phyloP scores from a whole-genome alignment of 2,888 invertebrate species.

The Rhaphigaster nebulosa region DNA sequence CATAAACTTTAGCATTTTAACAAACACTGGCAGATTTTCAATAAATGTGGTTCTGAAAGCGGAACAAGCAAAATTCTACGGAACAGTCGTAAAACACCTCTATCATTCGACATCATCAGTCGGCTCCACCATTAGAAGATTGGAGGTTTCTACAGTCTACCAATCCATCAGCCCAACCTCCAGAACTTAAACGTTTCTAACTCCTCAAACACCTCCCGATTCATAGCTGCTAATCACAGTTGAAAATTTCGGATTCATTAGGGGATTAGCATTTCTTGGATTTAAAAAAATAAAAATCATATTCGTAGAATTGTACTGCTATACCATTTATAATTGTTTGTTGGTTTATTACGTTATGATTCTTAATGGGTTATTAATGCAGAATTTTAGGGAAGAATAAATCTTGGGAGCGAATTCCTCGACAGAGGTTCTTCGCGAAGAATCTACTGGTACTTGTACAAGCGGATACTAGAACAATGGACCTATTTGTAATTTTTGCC shows the following conservation, averaged over 20 bases:
- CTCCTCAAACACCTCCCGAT: neutral
- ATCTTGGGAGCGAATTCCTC: no score
- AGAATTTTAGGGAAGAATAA: no score
- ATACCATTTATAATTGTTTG: no score
- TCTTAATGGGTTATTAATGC: no score
- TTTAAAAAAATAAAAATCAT: no score
- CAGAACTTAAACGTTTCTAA: slow-evolving; percentile 10
- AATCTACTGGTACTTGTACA: no score
- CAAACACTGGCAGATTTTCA: neutral
- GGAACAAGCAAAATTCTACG: neutral
- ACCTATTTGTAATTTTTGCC: no score
- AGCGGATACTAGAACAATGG: no score
- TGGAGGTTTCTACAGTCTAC: neutral
- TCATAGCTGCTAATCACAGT: neutral
- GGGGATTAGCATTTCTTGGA: neutral
- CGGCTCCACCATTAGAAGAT: neutral
- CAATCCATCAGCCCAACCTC: neutral
- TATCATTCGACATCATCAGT: neutral
- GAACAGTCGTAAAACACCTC: neutral
- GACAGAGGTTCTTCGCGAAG: no score
- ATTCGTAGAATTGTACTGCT: no score
- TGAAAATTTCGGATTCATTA: neutral
- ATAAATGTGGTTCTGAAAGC: neutral
- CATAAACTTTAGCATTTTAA: neutral
- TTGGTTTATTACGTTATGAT: no score